phyloP scores from a whole-genome alignment of 2,888 invertebrate species.

The Callyntrura sp. region DNA sequence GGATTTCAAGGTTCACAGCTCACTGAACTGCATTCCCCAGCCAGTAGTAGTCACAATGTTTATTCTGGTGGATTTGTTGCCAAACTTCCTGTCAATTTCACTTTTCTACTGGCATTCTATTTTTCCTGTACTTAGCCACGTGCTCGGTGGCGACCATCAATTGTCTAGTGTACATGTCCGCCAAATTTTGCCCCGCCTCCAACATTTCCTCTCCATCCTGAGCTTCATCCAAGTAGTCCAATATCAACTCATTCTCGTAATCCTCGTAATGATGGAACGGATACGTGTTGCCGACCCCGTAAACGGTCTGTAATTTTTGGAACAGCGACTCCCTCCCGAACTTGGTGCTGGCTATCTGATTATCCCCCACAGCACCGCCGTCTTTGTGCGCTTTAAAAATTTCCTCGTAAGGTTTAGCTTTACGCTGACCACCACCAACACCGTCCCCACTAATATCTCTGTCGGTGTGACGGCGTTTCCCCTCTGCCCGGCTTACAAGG shows the following conservation, averaged over 20 bases:
- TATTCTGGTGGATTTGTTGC: too few species aligned
- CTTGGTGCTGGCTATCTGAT: not conserved
- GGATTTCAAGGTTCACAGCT: too few species aligned
- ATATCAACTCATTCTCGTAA: slow-evolving; percentile 43
- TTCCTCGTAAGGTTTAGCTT: slow-evolving; percentile 23
- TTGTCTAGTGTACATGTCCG: slow-evolving; percentile 46
- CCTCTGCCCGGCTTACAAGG: not conserved
- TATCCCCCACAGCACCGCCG: not conserved
- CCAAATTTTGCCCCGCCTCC: slow-evolving; percentile 12
- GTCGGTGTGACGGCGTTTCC: not conserved
- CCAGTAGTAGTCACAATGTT: too few species aligned
- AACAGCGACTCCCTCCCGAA: slow-evolving; percentile 41
- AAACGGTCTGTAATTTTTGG: slow-evolving; percentile 35
- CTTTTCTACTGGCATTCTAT: not conserved
- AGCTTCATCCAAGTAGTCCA: slow-evolving; percentile 43
- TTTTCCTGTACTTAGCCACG: not conserved
- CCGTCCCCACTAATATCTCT: not conserved
- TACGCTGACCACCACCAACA: too few species aligned
- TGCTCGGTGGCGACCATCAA: slow-evolving; percentile 49
- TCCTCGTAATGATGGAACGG: slow-evolving; percentile 47
- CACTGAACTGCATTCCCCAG: too few species aligned
- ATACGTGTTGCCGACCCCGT: not conserved
- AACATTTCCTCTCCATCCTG: slow-evolving; percentile 23
- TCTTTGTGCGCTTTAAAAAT: slow-evolving; percentile 3
- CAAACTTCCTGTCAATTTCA: not conserved